These are phyloP conservation scores for Morpho helenor DNA, from an alignment of 2,888 invertebrate species.

Conservation along the genomic window DNA sequence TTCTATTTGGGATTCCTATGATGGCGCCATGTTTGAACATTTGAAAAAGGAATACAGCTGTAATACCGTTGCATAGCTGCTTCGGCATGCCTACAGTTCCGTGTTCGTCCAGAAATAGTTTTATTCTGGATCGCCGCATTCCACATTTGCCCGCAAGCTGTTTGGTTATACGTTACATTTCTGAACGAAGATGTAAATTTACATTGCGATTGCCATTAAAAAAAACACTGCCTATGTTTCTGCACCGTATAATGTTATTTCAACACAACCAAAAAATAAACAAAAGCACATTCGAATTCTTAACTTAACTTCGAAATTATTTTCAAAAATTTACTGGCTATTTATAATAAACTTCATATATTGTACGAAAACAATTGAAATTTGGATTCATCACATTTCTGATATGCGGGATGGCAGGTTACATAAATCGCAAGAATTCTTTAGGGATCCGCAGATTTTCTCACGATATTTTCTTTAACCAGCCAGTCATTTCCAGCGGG, in stretches of 20 bases:
- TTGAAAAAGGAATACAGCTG: constrained; percentile 37
- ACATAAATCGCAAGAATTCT: too few relatives aligned
- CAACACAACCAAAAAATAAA: too few relatives aligned
- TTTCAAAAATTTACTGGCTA: too few relatives aligned
- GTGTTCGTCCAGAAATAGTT: constrained; percentile 60
- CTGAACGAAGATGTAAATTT: constrained; percentile 26
- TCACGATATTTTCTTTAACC: too few relatives aligned
- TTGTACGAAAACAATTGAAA: too few relatives aligned
- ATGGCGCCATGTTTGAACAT: constrained; percentile 26
- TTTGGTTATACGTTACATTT: constrained; percentile 43
- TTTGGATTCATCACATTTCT: too few relatives aligned
- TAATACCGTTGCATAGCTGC: constrained; percentile 29
- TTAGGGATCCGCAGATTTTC: too few relatives aligned
- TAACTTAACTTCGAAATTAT: too few relatives aligned
- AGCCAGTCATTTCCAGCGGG: too few relatives aligned
- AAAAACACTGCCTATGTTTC: constrained; percentile 4
- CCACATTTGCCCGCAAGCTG: constrained; percentile 41
- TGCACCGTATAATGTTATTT: constrained; percentile 3
- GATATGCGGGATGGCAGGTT: too few relatives aligned
- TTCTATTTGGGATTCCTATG: constrained; percentile 4
- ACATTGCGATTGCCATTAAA: neutral
- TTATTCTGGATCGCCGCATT: constrained; percentile 55
- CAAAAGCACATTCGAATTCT: too few relatives aligned
- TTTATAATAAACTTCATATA: too few relatives aligned
- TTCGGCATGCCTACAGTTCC: constrained; percentile 44